These are phyloP conservation scores for Sthenelais limicola DNA, from an alignment of 2,888 invertebrate genomes.

Conservation along the genomic window DNA sequence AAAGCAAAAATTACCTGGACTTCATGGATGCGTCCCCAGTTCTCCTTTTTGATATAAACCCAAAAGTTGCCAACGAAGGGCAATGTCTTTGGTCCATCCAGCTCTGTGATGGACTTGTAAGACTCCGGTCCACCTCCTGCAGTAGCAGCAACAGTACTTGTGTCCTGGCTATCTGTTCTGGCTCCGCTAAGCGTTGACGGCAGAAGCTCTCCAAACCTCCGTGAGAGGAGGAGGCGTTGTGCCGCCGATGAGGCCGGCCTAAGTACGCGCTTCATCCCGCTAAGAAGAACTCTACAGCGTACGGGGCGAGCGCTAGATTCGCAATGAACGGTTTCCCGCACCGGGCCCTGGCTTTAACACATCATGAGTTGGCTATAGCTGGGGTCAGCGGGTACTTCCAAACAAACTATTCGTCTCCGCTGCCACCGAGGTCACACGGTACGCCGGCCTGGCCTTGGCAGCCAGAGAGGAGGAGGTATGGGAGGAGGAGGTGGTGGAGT, in stretches of 20 bases:
- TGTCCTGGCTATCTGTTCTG: neutral
- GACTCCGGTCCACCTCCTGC: neutral
- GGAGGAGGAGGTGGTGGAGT: too few relatives aligned
- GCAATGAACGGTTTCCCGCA: neutral
- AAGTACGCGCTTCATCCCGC: slow-evolving; percentile 11
- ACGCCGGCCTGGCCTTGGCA: neutral
- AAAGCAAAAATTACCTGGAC: slow-evolving; percentile 63
- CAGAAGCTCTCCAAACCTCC: slow-evolving; percentile 11
- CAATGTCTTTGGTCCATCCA: slow-evolving; percentile 65
- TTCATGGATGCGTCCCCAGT: slow-evolving; percentile 67
- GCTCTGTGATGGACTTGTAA: slow-evolving; percentile 56
- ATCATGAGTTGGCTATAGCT: neutral
- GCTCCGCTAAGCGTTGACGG: neutral
- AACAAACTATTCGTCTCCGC: slow-evolving; percentile 18
- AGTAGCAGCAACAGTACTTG: neutral
- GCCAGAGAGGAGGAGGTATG: too few relatives aligned
- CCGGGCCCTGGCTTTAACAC: slow-evolving; percentile 4
- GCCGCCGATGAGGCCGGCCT: neutral
- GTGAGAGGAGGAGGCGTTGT: neutral
- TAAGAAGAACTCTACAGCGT: too few relatives aligned
- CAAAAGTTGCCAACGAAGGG: slow-evolving; percentile 68
- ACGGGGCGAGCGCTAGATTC: slow-evolving; percentile 1
- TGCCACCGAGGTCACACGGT: neutral
- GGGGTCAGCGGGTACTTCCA: slow-evolving; percentile 21
- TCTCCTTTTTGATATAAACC: slow-evolving; percentile 65